Evolutionary conservation across 1,140 invertebrate genomes (phyloP), one percentile per base, ranked within the genome.

Genomic region (Pseudomyrmex sp.): DNA sequence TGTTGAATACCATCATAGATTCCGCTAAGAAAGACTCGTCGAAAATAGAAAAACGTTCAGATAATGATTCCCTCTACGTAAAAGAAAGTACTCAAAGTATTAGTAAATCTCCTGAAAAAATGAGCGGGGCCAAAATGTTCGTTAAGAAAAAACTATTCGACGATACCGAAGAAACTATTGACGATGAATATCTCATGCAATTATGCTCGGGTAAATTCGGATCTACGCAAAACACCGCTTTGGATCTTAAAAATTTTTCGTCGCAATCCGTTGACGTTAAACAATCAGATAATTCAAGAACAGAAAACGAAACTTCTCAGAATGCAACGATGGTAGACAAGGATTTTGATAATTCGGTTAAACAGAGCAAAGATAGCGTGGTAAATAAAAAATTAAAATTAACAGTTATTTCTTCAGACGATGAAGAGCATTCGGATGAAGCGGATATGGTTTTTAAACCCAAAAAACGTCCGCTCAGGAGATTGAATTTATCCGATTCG

Each of bases 161-260:
- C 56, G 77, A 93, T 83, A 74, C 82, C 10, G 82, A 79, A 35
- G 89, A 88, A 5, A 72, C 85, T 54, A 91, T 94, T 0, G 93
- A 94, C 75, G 94, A 95, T 10, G 94, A 95, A 12, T 95, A 96
- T 63, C 84, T 95, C 12, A 85, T 95, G 12, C 93, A 91, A 8
- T 85, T 95, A n/a, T 96, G 95, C 89, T 95, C 95, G 0, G 95
- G 95, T 1, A 93, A 91, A 85, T 95, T 95, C 87, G 80, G 84
- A 84, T 92, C 85, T 83, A 92, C 9, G 85, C 93, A 88, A 91
- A 94, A 68, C 86, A 94, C 65, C 92, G 93, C 88, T 92, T 90
- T 61, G 0, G 9, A 61, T 35, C 18, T 76, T 0, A 52, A 52
- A n/a, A 12, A 69, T 61, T 58, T 61, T 15, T n/a, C 10, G 2